These are phyloP conservation scores for Haliaeetus leucogaster DNA, from an alignment of 2,113 vertebrate species.

Conservation along the genomic window DNA sequence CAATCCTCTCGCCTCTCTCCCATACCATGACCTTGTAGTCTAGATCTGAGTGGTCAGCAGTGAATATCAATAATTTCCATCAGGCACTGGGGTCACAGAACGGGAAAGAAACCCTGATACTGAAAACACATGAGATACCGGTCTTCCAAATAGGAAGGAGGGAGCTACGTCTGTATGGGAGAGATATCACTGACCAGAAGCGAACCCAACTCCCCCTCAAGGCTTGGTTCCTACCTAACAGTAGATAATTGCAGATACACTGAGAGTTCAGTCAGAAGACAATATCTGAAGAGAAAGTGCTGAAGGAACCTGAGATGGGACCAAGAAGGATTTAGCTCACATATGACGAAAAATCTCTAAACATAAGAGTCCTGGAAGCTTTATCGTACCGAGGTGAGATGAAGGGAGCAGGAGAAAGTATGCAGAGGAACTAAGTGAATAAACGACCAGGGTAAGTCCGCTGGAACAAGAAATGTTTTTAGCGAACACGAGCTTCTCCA, in stretches of 20 bases:
- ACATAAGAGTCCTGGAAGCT: neutral
- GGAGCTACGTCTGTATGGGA: neutral
- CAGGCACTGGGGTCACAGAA: neutral
- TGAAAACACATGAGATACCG: accelerated
- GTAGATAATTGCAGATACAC: neutral
- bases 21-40: neutral
- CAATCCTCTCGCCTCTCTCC: neutral
- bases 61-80: neutral
- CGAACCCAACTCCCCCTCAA: neutral
- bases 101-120: neutral
- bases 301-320: neutral
- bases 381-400: neutral
- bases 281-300: neutral
- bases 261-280: neutral
- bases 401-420: neutral
- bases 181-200: neutral
- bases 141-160: neutral
- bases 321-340: neutral
- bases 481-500: neutral
- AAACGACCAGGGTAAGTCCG: neutral
- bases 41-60: neutral
- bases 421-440: neutral
- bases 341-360: neutral
- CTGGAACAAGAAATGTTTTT: neutral
- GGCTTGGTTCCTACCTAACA: neutral